A percentile compares a stretch with the other conserved stretches of the same genome.
Conservation (phyloP, 2,888 invertebrate genomes). For the Peribatodes rhomboidaria region DNA sequence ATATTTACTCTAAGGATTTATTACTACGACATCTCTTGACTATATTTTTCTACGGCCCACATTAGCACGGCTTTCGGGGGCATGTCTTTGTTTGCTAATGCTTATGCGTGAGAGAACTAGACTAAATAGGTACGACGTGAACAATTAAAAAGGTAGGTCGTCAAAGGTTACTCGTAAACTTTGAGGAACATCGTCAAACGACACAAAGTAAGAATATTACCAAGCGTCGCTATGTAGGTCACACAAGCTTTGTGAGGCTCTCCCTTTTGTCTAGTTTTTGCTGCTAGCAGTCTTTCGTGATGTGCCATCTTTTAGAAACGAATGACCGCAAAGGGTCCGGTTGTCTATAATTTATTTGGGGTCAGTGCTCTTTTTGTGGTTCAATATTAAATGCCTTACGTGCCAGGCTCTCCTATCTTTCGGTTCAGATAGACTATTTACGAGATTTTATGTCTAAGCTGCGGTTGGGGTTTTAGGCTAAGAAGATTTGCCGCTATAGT, state of each 20-base stretch:
- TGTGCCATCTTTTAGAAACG: conserved; percentile 61
- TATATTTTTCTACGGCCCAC: conserved; percentile 31
- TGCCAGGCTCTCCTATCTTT: conserved; percentile 30
- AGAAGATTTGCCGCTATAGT: conserved; percentile 27
- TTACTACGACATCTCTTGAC: conserved; percentile 38
- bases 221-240: conserved; percentile 69
- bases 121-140: background rate
- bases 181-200: conserved; percentile 56
- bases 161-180: conserved; percentile 37
- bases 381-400: conserved; percentile 43
- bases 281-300: conserved; percentile 58
- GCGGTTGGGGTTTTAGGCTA: conserved; percentile 26
- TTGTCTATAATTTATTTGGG: conserved; percentile 52
- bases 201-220: conserved; percentile 75
- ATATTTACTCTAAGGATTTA: conserved; percentile 61
- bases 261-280: conserved; percentile 75
- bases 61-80: conserved; percentile 26
- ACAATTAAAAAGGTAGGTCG: conserved; percentile 8
- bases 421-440: conserved; percentile 36
- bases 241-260: conserved; percentile 69
- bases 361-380: conserved; percentile 51
- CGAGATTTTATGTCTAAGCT: conserved; percentile 36
- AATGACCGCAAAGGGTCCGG: conserved; percentile 61
- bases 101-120: background rate
- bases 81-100: conserved; percentile 21